phyloP scores from a whole-genome alignment of 2,888 invertebrate genomes.

The Phyto melanocephala region DNA sequence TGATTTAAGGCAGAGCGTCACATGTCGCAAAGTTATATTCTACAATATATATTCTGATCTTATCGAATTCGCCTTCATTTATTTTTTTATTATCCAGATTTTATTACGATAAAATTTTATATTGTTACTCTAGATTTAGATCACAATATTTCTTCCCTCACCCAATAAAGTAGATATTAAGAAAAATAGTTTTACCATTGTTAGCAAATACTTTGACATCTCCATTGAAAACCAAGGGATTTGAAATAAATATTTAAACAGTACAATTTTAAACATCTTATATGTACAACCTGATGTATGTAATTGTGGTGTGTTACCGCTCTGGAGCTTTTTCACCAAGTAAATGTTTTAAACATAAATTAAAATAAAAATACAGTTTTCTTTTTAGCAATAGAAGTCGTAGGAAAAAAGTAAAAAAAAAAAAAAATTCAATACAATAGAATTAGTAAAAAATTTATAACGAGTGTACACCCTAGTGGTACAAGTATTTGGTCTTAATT shows the following conservation, averaged over 20 bases:
- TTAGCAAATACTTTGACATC: constrained; percentile 23
- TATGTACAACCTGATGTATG: neutral
- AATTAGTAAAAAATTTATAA: constrained; percentile 27
- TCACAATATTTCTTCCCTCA: neutral
- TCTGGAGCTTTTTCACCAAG: neutral
- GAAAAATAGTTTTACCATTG: neutral
- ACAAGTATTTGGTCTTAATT: neutral
- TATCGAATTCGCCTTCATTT: too few species aligned
- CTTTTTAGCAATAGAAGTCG: neutral
- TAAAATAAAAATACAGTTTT: constrained; percentile 41
- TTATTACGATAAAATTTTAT: too few species aligned
- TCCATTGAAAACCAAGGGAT: constrained; percentile 20
- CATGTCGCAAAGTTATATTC: too few species aligned
- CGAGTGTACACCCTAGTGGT: neutral
- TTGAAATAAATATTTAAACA: constrained; percentile 48
- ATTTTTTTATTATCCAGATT: too few species aligned
- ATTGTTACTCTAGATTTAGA: neutral
- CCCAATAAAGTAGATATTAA: neutral
- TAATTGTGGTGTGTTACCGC: neutral
- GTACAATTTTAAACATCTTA: constrained; percentile 10
- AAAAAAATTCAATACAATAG: neutral
- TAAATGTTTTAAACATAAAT: constrained; percentile 54
- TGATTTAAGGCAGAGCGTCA: too few species aligned
- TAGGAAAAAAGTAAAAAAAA: neutral
- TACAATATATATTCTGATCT: too few species aligned